Conservation (phyloP, 2,113 vertebrate genomes). For the Uria aalge region DNA sequence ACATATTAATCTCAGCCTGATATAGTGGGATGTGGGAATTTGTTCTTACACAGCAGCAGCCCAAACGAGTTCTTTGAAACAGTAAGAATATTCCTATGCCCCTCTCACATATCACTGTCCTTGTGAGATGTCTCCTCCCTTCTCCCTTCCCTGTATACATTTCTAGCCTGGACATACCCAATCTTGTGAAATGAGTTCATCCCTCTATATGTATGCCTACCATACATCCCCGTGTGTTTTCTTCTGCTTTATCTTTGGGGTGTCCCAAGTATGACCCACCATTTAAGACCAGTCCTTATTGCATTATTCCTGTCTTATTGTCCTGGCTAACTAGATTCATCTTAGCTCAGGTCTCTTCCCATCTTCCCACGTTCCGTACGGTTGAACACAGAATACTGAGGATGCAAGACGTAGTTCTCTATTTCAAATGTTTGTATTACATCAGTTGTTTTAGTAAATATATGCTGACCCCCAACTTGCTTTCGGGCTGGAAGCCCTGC, state of each 20-base stretch:
- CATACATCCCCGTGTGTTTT: neutral
- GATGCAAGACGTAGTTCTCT: constrained; percentile 82
- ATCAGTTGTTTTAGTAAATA: constrained; percentile 80
- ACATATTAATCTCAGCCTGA: neutral
- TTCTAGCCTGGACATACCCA: neutral
- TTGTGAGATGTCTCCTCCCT: neutral
- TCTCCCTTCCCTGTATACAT: neutral
- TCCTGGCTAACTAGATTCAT: neutral
- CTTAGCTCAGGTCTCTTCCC: neutral
- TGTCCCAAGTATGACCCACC: neutral
- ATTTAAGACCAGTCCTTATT: neutral
- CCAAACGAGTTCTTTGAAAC: neutral
- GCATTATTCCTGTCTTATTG: neutral
- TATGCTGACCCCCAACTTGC: constrained; percentile 79
- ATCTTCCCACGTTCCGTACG: constrained; percentile 77
- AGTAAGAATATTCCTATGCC: neutral
- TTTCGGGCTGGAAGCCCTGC: neutral
- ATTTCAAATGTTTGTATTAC: constrained; percentile 83
- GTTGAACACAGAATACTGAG: constrained; percentile 83
- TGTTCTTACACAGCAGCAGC: neutral
- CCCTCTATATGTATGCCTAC: neutral
- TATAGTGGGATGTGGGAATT: neutral
- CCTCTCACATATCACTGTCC: neutral
- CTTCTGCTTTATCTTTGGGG: neutral
- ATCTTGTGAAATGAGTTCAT: neutral